These are phyloP conservation scores for Colaptes auratus DNA, from an alignment of 2,113 vertebrate species.

Conservation along the genomic window DNA sequence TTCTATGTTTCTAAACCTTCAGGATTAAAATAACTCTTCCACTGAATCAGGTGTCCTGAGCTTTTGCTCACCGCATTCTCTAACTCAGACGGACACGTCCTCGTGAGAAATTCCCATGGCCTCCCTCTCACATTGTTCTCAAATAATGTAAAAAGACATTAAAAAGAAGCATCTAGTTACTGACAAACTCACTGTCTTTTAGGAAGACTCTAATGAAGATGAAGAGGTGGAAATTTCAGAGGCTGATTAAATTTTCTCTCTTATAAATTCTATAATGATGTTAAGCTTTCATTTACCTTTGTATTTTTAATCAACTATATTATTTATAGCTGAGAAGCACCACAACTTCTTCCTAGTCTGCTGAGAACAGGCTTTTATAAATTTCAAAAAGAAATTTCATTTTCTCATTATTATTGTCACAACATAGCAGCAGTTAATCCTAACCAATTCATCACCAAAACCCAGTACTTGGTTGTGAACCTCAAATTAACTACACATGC, in stretches of 20 bases:
- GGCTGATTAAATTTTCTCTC: not conserved
- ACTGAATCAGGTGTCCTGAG: not conserved
- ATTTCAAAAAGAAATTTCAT: not conserved
- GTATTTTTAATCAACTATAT: not conserved
- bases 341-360: not conserved
- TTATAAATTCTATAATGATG: not conserved
- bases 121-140: not conserved
- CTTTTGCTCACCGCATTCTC: not conserved
- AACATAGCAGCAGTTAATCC: not conserved
- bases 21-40: not conserved
- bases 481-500: not conserved
- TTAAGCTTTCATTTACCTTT: not conserved
- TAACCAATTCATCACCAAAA: not conserved
- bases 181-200: not conserved
- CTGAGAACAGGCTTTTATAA: not conserved
- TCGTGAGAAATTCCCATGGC: not conserved
- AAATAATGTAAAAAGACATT: not conserved
- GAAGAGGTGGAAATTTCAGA: not conserved
- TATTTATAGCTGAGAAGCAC: not conserved
- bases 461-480: not conserved
- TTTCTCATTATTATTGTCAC: not conserved
- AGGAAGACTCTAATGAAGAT: not conserved
- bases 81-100: not conserved
- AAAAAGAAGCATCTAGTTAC: not conserved
- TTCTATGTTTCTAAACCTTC: not conserved